Conservation (phyloP, 2,888 invertebrate species). For the Epinotia ramella region DNA sequence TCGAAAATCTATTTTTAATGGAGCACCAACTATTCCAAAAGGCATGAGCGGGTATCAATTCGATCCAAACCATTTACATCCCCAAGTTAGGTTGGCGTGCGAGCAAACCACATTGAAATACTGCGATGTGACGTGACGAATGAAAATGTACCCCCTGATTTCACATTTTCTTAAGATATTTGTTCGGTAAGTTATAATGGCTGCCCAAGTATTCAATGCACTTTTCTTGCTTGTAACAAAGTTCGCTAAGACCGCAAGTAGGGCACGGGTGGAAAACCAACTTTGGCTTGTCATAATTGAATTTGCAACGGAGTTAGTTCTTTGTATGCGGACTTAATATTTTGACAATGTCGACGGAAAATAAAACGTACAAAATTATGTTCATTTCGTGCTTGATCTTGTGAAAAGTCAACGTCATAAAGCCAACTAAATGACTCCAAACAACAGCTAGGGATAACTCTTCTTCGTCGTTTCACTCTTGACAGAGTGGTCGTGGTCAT, state of each 20-base stretch:
- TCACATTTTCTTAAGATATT: constrained; percentile 4
- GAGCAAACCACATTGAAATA: neutral
- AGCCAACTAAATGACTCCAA: too few species aligned
- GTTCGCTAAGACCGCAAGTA: neutral
- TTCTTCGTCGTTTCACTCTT: too few species aligned
- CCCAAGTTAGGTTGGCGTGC: neutral
- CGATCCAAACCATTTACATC: neutral
- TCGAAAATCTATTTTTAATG: neutral
- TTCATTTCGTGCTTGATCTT: neutral
- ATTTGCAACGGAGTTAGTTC: neutral
- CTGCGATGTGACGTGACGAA: neutral
- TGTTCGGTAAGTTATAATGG: constrained; percentile 1
- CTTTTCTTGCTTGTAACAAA: neutral
- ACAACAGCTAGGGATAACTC: too few species aligned
- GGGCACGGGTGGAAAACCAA: neutral
- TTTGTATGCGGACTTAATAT: neutral
- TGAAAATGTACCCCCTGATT: neutral
- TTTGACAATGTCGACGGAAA: neutral
- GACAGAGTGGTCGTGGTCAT: too few species aligned
- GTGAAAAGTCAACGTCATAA: neutral
- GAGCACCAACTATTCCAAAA: constrained; percentile 1
- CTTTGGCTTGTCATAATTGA: neutral
- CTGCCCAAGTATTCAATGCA: neutral
- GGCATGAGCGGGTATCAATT: neutral
- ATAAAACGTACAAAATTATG: too few species aligned